phyloP scores from a whole-genome alignment of 2,888 invertebrate species.

The Thelaira solivaga region DNA sequence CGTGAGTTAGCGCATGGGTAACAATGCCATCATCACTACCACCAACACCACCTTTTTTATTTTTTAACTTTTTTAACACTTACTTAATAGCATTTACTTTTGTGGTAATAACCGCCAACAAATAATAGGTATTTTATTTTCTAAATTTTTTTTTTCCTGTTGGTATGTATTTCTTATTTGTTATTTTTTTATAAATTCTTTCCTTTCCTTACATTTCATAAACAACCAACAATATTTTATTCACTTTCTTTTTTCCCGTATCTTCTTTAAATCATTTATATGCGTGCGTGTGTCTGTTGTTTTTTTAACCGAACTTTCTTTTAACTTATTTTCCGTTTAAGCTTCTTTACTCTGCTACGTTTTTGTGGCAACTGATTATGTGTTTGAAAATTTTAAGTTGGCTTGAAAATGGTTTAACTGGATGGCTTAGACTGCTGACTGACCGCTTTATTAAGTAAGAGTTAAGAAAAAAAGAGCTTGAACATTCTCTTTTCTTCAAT shows the following conservation, averaged over 20 bases:
- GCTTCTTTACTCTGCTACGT: constrained; percentile 28
- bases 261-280: constrained; percentile 27
- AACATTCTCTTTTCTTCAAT: too few relatives aligned
- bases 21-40: not conserved
- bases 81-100: constrained; percentile 48
- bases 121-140: too few relatives aligned
- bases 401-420: not conserved
- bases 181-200: constrained; percentile 16
- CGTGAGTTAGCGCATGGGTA: constrained; percentile 17
- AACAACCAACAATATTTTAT: constrained; percentile 18
- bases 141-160: constrained; percentile 10
- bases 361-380: constrained; percentile 40
- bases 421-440: constrained; percentile 15
- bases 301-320: constrained; percentile 3
- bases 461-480: not conserved
- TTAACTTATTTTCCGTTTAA: constrained; percentile 29
- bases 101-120: constrained; percentile 24
- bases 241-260: constrained; percentile 60
- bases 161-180: constrained; percentile 3
- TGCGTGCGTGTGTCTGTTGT: too few relatives aligned
- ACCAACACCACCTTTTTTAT: not conserved
- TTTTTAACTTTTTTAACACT: constrained; percentile 42
- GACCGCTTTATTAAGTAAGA: too few relatives aligned
- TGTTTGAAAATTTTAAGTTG: not conserved
- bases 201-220: not conserved